Evolutionary conservation across 2,113 vertebrate species (phyloP).

Genomic region (Pan paniscus): DNA sequence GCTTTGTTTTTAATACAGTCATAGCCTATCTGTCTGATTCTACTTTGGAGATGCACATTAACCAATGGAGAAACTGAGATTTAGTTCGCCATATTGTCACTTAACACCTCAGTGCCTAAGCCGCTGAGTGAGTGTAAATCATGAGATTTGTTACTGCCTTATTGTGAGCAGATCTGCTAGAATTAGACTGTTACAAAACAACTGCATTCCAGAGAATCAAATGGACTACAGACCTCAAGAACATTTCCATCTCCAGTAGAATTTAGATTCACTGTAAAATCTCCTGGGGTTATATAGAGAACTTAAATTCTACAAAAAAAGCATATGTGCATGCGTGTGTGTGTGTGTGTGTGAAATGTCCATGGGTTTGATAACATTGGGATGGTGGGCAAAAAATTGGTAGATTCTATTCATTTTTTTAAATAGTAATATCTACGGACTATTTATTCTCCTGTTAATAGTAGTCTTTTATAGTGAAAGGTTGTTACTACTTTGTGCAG

Average conservation of each 20-base stretch:
- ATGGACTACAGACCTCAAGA: background rate
- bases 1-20: background rate
- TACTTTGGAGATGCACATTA: background rate
- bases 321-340: background rate
- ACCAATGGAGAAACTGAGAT: slow-evolving; percentile 13
- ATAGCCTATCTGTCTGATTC: background rate
- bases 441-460: background rate
- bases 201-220: background rate
- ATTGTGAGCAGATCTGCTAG: background rate
- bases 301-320: background rate
- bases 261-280: background rate
- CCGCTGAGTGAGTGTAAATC: background rate
- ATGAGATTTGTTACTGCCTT: background rate
- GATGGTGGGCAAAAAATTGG: background rate
- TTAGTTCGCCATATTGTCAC: background rate
- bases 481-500: background rate
- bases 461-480: background rate
- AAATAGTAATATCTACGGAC: background rate
- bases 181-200: background rate
- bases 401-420: background rate
- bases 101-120: background rate
- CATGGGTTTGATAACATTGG: background rate
- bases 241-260: background rate
- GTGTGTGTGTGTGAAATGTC: background rate
- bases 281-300: background rate